These are phyloP conservation scores for Eurystomus gularis DNA, from an alignment of 2,113 vertebrate species.

Conservation along the genomic window DNA sequence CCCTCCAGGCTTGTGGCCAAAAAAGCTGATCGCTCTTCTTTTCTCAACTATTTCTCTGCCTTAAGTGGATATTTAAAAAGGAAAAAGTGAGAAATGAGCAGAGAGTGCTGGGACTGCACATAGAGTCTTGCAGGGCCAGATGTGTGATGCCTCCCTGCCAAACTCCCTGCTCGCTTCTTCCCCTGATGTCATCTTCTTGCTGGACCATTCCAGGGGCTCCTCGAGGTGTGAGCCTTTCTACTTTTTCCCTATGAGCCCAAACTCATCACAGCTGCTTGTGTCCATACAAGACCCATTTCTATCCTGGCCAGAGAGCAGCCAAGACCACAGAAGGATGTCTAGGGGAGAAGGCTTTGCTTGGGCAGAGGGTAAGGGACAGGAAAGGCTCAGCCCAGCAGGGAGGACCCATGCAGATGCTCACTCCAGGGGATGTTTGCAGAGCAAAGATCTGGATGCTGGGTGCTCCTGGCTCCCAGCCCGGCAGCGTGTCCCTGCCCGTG, in stretches of 20 bases:
- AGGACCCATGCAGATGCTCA: neutral
- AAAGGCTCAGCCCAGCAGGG: neutral
- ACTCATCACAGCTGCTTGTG: neutral
- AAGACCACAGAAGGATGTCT: neutral
- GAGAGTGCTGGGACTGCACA: neutral
- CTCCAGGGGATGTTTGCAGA: neutral
- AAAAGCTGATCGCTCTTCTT: neutral
- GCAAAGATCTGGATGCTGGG: neutral
- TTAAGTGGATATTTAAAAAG: neutral
- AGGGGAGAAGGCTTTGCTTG: neutral
- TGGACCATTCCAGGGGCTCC: neutral
- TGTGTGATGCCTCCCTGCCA: neutral
- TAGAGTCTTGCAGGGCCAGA: neutral
- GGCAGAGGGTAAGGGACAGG: neutral
- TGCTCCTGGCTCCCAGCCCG: neutral
- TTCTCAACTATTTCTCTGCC: neutral
- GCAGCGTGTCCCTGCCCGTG: neutral
- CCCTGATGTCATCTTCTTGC: neutral
- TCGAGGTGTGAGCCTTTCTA: rapidly evolving
- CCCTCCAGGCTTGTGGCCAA: neutral
- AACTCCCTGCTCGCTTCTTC: neutral
- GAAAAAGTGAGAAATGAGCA: slow-evolving; percentile 13
- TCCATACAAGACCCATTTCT: neutral
- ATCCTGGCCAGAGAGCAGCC: rapidly evolving
- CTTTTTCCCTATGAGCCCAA: neutral